phyloP scores from a whole-genome alignment of 1,140 invertebrate species.

The Stegodyphus mimosarum region DNA sequence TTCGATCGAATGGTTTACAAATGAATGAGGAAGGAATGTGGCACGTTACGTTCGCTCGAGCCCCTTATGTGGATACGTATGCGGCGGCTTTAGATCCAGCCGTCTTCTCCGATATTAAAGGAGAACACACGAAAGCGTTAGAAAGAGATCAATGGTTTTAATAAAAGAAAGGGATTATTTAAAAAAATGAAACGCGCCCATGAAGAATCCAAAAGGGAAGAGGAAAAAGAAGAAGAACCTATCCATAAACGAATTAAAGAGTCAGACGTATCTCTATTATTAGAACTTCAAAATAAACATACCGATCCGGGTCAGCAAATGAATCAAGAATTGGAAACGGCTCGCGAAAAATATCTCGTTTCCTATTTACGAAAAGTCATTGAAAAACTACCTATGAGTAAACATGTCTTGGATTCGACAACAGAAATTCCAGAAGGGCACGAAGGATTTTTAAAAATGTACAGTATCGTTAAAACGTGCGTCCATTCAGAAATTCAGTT shows the following conservation, averaged over 20 bases:
- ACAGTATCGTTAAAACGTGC: not conserved
- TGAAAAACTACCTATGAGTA: not conserved
- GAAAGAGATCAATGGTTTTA: not conserved
- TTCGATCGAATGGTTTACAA: not conserved
- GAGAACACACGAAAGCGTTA: not conserved
- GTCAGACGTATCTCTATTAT: not conserved
- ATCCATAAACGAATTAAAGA: not conserved
- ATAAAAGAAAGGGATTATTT: not conserved
- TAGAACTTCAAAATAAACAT: not conserved
- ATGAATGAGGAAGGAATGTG: not conserved
- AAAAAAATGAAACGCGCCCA: constrained; percentile 20
- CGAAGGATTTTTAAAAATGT: not conserved
- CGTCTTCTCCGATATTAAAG: not conserved
- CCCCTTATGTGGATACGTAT: not conserved
- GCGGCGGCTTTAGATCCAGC: no score
- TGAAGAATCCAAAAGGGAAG: not conserved
- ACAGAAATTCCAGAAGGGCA: not conserved
- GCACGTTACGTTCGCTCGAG: not conserved
- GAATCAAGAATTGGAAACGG: not conserved
- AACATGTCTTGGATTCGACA: not conserved
- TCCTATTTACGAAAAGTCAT: constrained; percentile 16
- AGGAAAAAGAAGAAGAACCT: not conserved
- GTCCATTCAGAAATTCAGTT: not conserved
- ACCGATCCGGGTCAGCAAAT: not conserved
- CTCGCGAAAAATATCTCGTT: constrained; percentile 7